Evolutionary conservation across 2,797 vertebrate genomes (phyloP).

Genomic region (Paramormyrops hopkinsi): DNA sequence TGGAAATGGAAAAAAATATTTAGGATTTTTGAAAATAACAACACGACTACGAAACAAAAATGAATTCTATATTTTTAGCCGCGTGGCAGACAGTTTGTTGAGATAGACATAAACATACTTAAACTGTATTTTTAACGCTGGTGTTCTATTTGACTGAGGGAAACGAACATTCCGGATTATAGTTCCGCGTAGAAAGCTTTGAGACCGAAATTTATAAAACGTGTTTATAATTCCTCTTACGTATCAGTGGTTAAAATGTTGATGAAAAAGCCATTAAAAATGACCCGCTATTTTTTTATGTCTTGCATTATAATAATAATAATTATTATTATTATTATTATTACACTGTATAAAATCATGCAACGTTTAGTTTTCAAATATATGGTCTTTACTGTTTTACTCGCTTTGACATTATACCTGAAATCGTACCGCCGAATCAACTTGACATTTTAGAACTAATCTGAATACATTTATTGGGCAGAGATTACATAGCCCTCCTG

Average conservation of each 20-base stretch:
- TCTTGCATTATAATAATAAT: background rate
- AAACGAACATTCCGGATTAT: background rate
- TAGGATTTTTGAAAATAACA: background rate
- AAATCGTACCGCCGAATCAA: constrained; percentile 20
- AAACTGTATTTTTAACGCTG: background rate
- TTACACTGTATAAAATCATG: background rate
- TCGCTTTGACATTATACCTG: constrained; percentile 6
- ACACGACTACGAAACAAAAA: background rate
- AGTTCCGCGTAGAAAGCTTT: background rate
- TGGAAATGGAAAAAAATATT: constrained; percentile 19
- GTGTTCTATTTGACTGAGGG: background rate
- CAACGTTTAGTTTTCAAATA: background rate
- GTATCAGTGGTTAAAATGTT: background rate
- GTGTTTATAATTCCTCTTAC: background rate
- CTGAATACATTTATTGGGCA: constrained; percentile 14
- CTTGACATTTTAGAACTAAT: constrained; percentile 23
- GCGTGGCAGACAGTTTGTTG: background rate
- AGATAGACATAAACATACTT: background rate
- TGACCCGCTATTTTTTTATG: background rate
- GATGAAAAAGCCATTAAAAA: background rate
- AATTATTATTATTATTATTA: background rate
- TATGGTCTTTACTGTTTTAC: background rate
- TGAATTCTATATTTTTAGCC: background rate
- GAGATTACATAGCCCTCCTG: constrained; percentile 7
- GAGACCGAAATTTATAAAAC: background rate